A percentile compares a stretch with the other conserved stretches of the same genome.
These are phyloP conservation scores for Catharus minimus DNA, from an alignment of 2,113 vertebrate species.

Conservation along the genomic window DNA sequence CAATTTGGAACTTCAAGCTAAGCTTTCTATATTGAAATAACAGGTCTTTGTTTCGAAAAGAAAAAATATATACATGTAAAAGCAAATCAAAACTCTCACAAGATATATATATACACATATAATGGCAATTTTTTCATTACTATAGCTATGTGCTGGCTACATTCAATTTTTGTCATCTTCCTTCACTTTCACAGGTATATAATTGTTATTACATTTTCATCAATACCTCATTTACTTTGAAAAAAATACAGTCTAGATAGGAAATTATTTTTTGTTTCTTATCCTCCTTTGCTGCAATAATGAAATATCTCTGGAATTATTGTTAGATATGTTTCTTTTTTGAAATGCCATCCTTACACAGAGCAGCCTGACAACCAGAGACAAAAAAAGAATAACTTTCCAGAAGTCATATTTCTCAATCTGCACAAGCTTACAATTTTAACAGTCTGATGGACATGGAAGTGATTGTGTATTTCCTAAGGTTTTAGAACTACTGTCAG, in stretches of 20 bases:
- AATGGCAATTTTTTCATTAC: background rate
- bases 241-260: background rate
- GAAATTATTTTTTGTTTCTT: conserved; percentile 25
- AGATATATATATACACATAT: background rate
- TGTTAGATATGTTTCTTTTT: background rate
- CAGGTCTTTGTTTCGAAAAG: background rate
- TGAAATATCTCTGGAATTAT: conserved; percentile 34
- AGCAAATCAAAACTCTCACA: background rate
- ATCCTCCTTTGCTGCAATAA: background rate
- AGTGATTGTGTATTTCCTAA: conserved; percentile 35
- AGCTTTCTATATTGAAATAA: background rate
- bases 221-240: conserved; percentile 22
- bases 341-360: conserved; percentile 24
- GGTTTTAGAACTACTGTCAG: conserved; percentile 34
- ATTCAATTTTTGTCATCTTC: background rate
- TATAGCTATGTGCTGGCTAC: background rate
- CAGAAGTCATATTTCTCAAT: conserved; percentile 31
- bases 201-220: conserved; percentile 34
- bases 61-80: background rate
- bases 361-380: background rate
- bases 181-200: background rate
- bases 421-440: conserved; percentile 5
- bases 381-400: conserved; percentile 23
- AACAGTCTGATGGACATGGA: conserved; percentile 19
- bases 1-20: background rate